These are phyloP conservation scores for Dascillus cervinus DNA, from an alignment of 2,888 invertebrate species.

Conservation along the genomic window DNA sequence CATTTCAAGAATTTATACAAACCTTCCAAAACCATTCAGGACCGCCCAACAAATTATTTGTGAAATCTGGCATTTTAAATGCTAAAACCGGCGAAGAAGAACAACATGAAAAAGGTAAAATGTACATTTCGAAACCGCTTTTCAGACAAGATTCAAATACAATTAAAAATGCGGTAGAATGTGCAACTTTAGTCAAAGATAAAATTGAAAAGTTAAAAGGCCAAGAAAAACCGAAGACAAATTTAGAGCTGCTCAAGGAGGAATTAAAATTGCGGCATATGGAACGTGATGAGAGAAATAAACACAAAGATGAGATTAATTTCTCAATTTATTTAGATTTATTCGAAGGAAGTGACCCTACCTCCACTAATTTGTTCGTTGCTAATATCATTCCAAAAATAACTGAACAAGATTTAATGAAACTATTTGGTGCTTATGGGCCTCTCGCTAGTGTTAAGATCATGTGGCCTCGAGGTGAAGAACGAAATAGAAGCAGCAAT, in stretches of 20 bases:
- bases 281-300: constrained; percentile 85
- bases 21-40: constrained; percentile 67
- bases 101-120: constrained; percentile 70
- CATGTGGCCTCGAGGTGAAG: constrained; percentile 98
- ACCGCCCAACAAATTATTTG: constrained; percentile 57
- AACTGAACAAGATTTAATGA: constrained; percentile 90
- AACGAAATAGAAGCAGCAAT: constrained; percentile 81
- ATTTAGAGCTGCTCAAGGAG: constrained; percentile 94
- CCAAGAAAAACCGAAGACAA: constrained; percentile 86
- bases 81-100: constrained; percentile 80
- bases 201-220: constrained; percentile 53
- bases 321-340: constrained; percentile 7
- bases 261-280: constrained; percentile 91
- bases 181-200: constrained; percentile 54
- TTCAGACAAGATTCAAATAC: constrained; percentile 48
- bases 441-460: constrained; percentile 98
- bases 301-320: constrained; percentile 61
- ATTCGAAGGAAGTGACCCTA: constrained; percentile 82
- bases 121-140: constrained; percentile 84
- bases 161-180: constrained; percentile 59
- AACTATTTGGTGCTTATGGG: constrained; percentile 93
- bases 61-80: constrained; percentile 89
- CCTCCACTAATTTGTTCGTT: constrained; percentile 94
- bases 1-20: constrained; percentile 92
- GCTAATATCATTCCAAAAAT: constrained; percentile 94